Percentiles rank a stretch among this genome's conserved stretches.
Conservation (phyloP, 2,888 invertebrate genomes). For the Lacanobia wlatinum region DNA sequence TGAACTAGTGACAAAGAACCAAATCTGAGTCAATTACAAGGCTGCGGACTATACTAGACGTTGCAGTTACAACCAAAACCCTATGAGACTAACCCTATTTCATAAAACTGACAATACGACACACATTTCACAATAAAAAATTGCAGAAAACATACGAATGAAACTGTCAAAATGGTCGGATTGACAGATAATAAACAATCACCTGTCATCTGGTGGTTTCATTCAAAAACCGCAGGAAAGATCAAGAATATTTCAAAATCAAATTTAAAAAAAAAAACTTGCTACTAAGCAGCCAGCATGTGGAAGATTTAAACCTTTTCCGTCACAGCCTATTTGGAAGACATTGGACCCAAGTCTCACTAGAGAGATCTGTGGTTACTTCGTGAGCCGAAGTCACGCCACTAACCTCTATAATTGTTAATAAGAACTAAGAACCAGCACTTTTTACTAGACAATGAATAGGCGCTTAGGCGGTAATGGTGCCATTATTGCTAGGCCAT, state of each 20-base stretch:
- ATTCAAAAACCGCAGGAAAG: neutral
- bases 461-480: conserved; percentile 11
- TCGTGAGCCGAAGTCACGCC: conserved; percentile 46
- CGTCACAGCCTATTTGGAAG: conserved; percentile 1
- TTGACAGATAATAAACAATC: too few species aligned
- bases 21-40: neutral
- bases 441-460: conserved; percentile 33
- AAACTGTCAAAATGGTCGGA: neutral
- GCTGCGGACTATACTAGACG: neutral
- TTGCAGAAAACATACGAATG: too few species aligned
- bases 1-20: neutral
- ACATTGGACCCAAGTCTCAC: neutral
- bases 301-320: neutral
- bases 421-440: conserved; percentile 17
- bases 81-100: too few species aligned
- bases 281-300: neutral
- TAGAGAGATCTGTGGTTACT: conserved; percentile 34
- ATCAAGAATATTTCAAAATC: neutral
- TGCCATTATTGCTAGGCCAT: conserved; percentile 1
- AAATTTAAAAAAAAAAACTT: neutral
- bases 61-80: neutral
- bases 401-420: conserved; percentile 45
- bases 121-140: too few species aligned
- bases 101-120: too few species aligned
- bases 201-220: neutral